Evolutionary conservation across 2,888 invertebrate species (phyloP), one percentile per base, ranked within the genome.

Genomic region (Synergus itoensis): DNA sequence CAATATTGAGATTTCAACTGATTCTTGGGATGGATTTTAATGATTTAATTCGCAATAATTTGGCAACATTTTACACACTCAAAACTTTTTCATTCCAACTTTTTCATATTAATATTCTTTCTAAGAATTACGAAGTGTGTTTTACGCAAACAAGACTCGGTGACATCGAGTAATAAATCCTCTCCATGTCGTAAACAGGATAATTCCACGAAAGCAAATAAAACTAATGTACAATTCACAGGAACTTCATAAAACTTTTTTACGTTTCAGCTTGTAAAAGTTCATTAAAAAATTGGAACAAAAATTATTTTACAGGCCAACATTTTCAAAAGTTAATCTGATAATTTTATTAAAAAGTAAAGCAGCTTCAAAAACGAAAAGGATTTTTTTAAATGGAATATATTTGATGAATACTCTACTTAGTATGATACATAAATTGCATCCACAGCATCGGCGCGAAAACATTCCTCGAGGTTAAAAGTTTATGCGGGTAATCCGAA

Each of bases 401-500:
- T 57, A 73, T 57, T 57, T 53, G n/a, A 53, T 48, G 53, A 73
- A 73, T 73, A n/a, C 48, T 16, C 36, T 53, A 73, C 12, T 73
- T 73, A 40, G 36, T 40, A 73, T 16, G 48, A 73, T 73, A 73
- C 48, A 73, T 53, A 53, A 57, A 73, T 73, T 73, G 36, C 48
- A 73, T 53, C 28, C 18, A 73, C 16, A 28, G 48, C 53, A 53
- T 53, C 28, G 36, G 53, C 36, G 73, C 11, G 53, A 53, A 53
- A 57, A 73, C 36, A 73, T 73, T 73, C 53, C 53, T 53, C 4
- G 40, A 73, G 63, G 64, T 77, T 62, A 64, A 77, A 77, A 77
- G 63, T 64, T 77, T 36, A 77, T 77, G 63, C 45, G n/a, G n/a
- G 43, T 77, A 63, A 77, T 64, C 28, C 64, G 14, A 77, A 64